Evolutionary conservation across 2,797 vertebrate genomes (phyloP).

Genomic region (Lepilemur septentrionalis): DNA sequence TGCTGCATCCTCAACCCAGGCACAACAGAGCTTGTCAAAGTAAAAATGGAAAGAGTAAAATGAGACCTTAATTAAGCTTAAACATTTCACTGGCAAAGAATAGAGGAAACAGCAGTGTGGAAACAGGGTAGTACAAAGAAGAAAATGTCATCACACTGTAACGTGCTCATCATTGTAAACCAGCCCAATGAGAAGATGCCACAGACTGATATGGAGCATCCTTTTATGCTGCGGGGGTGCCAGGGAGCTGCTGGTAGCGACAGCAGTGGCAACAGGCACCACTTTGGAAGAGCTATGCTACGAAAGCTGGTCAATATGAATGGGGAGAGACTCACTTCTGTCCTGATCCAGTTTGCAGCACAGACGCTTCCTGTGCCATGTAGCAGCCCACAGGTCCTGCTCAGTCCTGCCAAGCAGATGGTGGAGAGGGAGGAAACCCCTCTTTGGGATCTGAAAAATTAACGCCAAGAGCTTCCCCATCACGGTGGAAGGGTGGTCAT

Average conservation of each 20-base stretch:
- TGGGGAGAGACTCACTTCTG: neutral
- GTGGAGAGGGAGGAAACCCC: neutral
- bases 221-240: neutral
- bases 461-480: neutral
- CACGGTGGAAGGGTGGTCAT: neutral
- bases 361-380: neutral
- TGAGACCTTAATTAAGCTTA: neutral
- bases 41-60: slow-evolving; percentile 23
- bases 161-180: neutral
- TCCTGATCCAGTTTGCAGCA: neutral
- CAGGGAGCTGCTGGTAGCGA: neutral
- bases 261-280: neutral
- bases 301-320: neutral
- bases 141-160: neutral
- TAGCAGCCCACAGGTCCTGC: neutral
- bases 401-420: neutral
- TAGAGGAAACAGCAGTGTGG: neutral
- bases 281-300: slow-evolving; percentile 19
- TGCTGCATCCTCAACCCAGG: neutral
- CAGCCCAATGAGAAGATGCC: neutral
- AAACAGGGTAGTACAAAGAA: neutral
- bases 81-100: neutral
- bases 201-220: neutral
- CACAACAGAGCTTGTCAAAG: neutral
- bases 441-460: neutral